Conservation (phyloP, 2,888 invertebrate species). For the Stegophylla sp. region DNA sequence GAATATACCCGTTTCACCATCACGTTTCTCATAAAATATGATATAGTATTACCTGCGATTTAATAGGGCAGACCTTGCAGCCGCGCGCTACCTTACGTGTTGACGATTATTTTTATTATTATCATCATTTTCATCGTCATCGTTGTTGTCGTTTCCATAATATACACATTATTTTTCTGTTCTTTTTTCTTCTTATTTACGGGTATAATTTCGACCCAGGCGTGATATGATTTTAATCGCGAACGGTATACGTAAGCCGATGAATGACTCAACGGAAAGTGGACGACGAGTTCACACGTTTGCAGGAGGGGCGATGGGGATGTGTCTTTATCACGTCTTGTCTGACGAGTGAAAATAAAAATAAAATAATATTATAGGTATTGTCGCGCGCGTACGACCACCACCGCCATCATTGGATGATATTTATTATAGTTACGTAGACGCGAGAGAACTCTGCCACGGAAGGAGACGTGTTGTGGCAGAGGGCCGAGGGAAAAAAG, state of each 20-base stretch:
- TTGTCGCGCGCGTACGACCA: conserved; percentile 33
- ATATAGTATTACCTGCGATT: no score
- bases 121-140: background rate
- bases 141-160: background rate
- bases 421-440: no score
- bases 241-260: background rate
- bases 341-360: conserved; percentile 21
- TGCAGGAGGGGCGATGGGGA: background rate
- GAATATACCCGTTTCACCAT: no score
- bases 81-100: no score
- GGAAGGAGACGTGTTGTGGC: background rate
- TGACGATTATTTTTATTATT: no score
- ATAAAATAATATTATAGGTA: background rate
- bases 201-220: background rate
- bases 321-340: conserved; percentile 45
- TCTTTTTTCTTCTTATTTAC: background rate
- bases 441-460: background rate
- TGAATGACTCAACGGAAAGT: background rate
- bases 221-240: conserved; percentile 51
- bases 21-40: no score
- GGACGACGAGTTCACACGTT: background rate
- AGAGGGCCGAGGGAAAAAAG: background rate
- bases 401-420: background rate
- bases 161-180: background rate
- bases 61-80: no score